These are phyloP conservation scores for Pyralis farinalis DNA, from an alignment of 2,888 invertebrate species.

Conservation along the genomic window DNA sequence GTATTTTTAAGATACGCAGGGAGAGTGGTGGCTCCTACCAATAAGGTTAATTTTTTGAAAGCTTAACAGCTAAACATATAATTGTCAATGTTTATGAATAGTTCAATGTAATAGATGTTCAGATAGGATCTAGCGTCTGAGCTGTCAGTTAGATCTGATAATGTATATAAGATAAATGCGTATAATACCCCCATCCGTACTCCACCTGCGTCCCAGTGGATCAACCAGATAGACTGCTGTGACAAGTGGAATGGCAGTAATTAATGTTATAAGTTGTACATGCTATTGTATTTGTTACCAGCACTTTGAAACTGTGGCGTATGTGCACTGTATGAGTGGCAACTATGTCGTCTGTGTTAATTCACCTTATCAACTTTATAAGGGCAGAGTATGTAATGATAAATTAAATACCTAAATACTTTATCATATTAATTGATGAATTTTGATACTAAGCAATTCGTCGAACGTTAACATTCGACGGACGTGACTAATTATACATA, in stretches of 20 bases:
- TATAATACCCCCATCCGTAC: not conserved
- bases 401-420: not conserved
- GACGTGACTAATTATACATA: not conserved
- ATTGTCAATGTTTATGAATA: no score
- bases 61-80: no score
- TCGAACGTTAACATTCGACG: not conserved
- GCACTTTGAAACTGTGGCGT: no score
- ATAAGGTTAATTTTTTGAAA: no score
- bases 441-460: not conserved
- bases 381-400: not conserved
- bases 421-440: not conserved
- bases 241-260: conserved; percentile 1
- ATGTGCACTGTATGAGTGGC: no score
- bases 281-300: no score
- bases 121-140: not conserved
- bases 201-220: not conserved
- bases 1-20: no score
- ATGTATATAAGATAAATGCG: not conserved
- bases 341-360: no score
- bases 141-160: not conserved
- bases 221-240: conserved; percentile 1
- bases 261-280: not conserved
- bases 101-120: no score
- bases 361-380: no score
- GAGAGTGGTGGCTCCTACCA: no score